Conservation (phyloP, 1,140 invertebrate genomes). For the Scaptomyza pallida region DNA sequence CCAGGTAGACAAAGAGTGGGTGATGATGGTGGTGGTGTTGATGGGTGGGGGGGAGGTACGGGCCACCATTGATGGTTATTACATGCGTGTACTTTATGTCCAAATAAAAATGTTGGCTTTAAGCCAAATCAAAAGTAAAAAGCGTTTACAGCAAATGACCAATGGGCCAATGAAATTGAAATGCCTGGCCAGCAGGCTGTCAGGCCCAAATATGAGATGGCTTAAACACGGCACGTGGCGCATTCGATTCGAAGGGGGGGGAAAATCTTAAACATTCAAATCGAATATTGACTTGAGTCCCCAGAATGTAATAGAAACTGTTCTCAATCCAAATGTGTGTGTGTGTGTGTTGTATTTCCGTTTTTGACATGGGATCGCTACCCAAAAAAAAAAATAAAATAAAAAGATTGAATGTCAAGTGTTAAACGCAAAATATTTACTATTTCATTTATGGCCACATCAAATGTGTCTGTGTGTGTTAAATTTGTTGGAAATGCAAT, state of each 20-base stretch:
- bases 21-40: not conserved
- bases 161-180: slow-evolving; percentile 38
- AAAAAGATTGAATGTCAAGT: slow-evolving; percentile 49
- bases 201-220: slow-evolving; percentile 28
- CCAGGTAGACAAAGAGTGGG: slow-evolving; percentile 4
- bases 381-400: not conserved
- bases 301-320: slow-evolving; percentile 26
- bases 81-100: slow-evolving; percentile 58
- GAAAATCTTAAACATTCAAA: slow-evolving; percentile 24
- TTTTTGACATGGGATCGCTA: slow-evolving; percentile 23
- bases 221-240: slow-evolving; percentile 31
- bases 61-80: slow-evolving; percentile 56
- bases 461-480: slow-evolving; percentile 17
- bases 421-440: slow-evolving; percentile 31
- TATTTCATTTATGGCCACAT: slow-evolving; percentile 24
- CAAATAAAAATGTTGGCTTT: slow-evolving; percentile 37
- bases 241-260: slow-evolving; percentile 13
- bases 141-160: slow-evolving; percentile 27
- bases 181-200: slow-evolving; percentile 34
- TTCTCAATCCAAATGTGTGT: not conserved
- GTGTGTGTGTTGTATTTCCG: slow-evolving; percentile 13
- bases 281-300: slow-evolving; percentile 29
- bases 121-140: slow-evolving; percentile 25
- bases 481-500: not conserved
- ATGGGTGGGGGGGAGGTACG: slow-evolving; percentile 29